Evolutionary conservation across 2,888 invertebrate genomes (phyloP), one percentile per base, ranked within the genome.

Genomic region (Cepaea hortensis): DNA sequence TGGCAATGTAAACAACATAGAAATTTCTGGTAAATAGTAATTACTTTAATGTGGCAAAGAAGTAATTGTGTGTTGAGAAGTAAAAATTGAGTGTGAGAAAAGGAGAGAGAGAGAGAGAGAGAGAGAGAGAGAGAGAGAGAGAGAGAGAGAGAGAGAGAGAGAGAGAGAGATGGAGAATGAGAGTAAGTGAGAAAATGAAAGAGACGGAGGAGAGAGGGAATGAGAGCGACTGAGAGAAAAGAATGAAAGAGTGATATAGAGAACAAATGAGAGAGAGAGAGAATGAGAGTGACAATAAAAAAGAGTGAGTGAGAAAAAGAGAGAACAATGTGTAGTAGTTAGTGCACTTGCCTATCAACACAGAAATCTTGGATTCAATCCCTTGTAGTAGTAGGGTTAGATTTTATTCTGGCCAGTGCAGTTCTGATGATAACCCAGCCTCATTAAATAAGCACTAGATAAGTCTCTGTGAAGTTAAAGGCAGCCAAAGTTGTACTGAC

Each of bases 1-100:
- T 95, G 97, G 97, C 94, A 97, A 97, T 95, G 98, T 98, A 87
- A 99, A 99, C 95, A 96, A 97, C 93, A 96, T 98, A 87, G 96
- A 96, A 92, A 97, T 98, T n/a, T 89, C 91, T 89, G 94, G 95
- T 94, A 91, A 89, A 68, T 68, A 15, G n/a, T 68, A 68, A 68
- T 15, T 68, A 65, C 9, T 13, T 65, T 13, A 65, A 65, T 65
- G 18, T 13, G 18, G 18, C 1, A 13, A 65, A 18, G 9, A 65
- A 65, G 9, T 65, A 23, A n/a, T 35, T 35, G 35, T 35, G 35
- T 35, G 35, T 55, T 55, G 55, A 55, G 55, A 55, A 11, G 11
- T 6, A 55, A 3, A 55, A 11, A 55, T 6, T 9, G 55, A 55
- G 55, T 9, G 55, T 9, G 55, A 55, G 55, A 55, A 11, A 55